These are phyloP conservation scores for Orycteropus afer DNA, from an alignment of 2,113 vertebrate genomes.

Conservation along the genomic window DNA sequence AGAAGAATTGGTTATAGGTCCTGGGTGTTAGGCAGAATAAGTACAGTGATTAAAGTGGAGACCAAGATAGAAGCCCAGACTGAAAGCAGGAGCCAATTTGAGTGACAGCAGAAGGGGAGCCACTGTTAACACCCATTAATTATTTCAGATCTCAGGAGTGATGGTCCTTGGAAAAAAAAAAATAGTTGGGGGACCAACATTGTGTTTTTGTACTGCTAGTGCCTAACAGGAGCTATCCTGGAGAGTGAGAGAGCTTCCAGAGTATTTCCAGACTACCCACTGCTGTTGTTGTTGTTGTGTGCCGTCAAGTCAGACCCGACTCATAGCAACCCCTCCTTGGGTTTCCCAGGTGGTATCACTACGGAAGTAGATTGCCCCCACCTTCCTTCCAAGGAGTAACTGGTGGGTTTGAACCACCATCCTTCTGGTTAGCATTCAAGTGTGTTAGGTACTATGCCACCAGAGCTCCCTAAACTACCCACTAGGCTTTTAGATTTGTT, in stretches of 20 bases:
- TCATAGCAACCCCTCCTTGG: too few species aligned
- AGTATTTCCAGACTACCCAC: too few species aligned
- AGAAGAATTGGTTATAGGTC: not conserved
- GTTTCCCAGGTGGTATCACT: too few species aligned
- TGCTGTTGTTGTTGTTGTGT: too few species aligned
- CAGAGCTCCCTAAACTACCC: too few species aligned
- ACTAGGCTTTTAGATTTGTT: not conserved
- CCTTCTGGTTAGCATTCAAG: too few species aligned
- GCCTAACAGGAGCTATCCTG: not conserved
- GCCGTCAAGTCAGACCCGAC: too few species aligned
- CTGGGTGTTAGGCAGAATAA: not conserved
- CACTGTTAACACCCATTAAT: not conserved
- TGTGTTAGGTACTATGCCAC: too few species aligned
- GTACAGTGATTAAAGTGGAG: not conserved
- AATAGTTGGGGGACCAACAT: not conserved
- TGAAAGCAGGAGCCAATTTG: not conserved
- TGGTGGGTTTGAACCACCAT: too few species aligned
- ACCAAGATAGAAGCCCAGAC: not conserved
- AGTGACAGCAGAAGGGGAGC: not conserved
- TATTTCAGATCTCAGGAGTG: not conserved
- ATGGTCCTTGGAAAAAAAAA: not conserved
- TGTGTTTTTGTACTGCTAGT: not conserved
- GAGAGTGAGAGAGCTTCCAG: not conserved
- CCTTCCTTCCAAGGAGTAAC: too few species aligned
- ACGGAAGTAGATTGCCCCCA: too few species aligned